Conservation (phyloP, 1,140 invertebrate genomes). For the Aphidius ervi region DNA sequence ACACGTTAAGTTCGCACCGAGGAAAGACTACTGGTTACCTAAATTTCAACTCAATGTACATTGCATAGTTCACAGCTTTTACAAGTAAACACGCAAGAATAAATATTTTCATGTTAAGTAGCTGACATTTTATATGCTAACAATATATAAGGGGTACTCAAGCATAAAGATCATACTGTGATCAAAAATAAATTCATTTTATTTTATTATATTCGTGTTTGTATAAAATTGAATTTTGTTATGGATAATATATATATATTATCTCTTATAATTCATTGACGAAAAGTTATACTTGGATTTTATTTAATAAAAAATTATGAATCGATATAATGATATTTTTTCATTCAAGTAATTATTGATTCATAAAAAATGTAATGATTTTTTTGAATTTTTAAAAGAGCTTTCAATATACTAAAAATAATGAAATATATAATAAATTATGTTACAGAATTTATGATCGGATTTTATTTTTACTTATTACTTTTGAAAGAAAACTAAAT, state of each 20-base stretch:
- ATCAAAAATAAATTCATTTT: neutral
- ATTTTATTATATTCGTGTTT: neutral
- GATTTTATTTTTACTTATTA: no score
- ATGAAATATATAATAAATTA: no score
- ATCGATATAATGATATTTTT: no score
- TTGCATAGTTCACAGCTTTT: conserved; percentile 5
- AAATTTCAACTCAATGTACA: neutral
- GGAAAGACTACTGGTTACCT: conserved; percentile 7
- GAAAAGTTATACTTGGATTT: no score
- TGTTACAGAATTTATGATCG: no score
- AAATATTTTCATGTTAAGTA: neutral
- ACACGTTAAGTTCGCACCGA: conserved; percentile 11
- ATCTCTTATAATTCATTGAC: no score
- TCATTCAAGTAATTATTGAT: no score
- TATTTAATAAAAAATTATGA: no score
- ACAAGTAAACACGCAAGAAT: conserved; percentile 8
- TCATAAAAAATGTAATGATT: no score
- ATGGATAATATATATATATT: neutral
- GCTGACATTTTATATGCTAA: neutral
- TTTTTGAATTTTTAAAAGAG: no score
- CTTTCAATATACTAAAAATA: no score
- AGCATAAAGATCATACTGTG: neutral
- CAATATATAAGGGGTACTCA: neutral
- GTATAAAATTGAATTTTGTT: neutral
- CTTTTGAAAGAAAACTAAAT: no score